Evolutionary conservation across 2,797 vertebrate genomes (phyloP), one percentile per base, ranked within the genome.

Genomic region (Myotis myotis): DNA sequence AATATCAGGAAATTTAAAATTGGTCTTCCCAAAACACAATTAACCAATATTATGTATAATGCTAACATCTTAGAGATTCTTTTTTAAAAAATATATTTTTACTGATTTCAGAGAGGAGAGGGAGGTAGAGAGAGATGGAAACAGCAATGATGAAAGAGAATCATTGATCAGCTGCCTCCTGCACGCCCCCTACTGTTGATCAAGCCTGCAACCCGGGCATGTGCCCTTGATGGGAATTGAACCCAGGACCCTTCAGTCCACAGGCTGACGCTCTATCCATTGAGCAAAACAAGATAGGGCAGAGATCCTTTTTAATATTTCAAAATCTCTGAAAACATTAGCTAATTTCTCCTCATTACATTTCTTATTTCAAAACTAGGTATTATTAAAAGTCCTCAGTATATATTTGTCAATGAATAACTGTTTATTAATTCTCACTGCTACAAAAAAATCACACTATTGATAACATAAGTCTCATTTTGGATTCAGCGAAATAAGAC

Each of bases 311-410:
- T 93, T 53, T 83, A 9, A 83, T 62, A 80, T 60, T 92, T 92
- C 28, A 84, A 92, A 94, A 66, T 0, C n/a, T 90, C 25, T 79
- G 33, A 49, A 82, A 49, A 80, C 33, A 89, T 80, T 71, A 87
- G 30, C 51, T 95, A 75, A 33, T 62, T 72, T 89, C 19, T 82
- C 6, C 62, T 62, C 36, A 84, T 55, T 9, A 36, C 19, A 81
- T 87, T 84, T 57, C 17, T 85, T 55, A 36, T 15, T 60, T 80
- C 41, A 51, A 49, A 93, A 80, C 22, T 83, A 15, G n/a, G 25
- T 64, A 88, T 87, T 86, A 85, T 49, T 95, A 84, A 93, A 90
- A 85, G 11, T 36, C 30, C 20, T 86, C 22, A 68, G 53, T 91
- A 64, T n/a, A n/a, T 76, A 76, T 76, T 76, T 94, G 8, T 41